These are phyloP conservation scores for Eupeodes luniger DNA, from an alignment of 2,888 invertebrate species.

Conservation along the genomic window DNA sequence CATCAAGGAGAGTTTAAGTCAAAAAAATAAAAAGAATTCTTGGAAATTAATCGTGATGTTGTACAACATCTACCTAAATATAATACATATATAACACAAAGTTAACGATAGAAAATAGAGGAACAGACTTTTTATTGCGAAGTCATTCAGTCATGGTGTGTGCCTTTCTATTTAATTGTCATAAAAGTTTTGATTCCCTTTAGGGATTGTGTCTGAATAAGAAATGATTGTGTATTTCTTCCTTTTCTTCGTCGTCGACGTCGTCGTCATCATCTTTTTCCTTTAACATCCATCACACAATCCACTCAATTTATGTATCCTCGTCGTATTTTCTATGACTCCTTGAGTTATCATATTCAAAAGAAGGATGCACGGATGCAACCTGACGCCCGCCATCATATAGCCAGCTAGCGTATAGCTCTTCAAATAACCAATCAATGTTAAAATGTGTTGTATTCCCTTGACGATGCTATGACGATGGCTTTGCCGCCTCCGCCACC, in stretches of 20 bases:
- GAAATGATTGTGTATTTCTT: slow-evolving; percentile 13
- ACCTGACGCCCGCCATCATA: slow-evolving; percentile 9
- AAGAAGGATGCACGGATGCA: slow-evolving; percentile 22
- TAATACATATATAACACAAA: not conserved
- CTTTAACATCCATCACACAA: not conserved
- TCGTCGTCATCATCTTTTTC: not conserved
- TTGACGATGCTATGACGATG: not conserved
- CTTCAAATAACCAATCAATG: slow-evolving; percentile 33
- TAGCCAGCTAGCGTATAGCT: not conserved
- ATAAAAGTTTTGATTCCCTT: slow-evolving; percentile 39
- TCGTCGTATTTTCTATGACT: not conserved
- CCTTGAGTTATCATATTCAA: slow-evolving; percentile 8
- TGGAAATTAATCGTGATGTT: slow-evolving; percentile 4
- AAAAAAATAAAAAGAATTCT: not conserved
- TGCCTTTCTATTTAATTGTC: slow-evolving; percentile 36
- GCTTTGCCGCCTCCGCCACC: too few relatives aligned
- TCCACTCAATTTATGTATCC: not conserved
- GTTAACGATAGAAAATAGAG: not conserved
- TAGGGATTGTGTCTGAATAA: not conserved
- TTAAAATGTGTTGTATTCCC: slow-evolving; percentile 25
- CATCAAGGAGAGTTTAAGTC: not conserved
- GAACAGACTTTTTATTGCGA: not conserved
- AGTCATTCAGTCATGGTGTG: slow-evolving; percentile 23
- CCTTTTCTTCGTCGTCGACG: not conserved
- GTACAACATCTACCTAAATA: not conserved